A percentile compares a stretch with the other conserved stretches of the same genome.
These are phyloP conservation scores for Drosophila borborema DNA, from an alignment of 2,888 invertebrate genomes.

Conservation along the genomic window DNA sequence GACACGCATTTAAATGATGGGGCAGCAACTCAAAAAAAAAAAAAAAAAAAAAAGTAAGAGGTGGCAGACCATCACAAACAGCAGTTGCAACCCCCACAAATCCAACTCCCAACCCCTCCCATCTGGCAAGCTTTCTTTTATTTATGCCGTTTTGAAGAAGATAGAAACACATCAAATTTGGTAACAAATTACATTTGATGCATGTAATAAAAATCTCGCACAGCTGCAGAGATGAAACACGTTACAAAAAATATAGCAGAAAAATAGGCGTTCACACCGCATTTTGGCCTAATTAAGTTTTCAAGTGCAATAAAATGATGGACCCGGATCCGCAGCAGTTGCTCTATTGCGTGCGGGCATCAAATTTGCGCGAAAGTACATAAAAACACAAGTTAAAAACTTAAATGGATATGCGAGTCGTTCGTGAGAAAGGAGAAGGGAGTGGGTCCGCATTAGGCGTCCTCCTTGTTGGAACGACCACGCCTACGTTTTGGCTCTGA, in stretches of 20 bases:
- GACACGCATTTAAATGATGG: conserved; percentile 73
- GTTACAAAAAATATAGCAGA: conserved; percentile 31
- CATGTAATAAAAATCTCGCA: conserved; percentile 75
- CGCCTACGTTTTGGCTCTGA: conserved; percentile 51
- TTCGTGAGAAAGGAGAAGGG: conserved; percentile 4
- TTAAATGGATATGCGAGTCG: conserved; percentile 70
- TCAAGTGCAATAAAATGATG: conserved; percentile 84
- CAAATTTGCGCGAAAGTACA: conserved; percentile 73
- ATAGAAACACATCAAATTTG: conserved; percentile 83
- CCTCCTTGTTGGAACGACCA: conserved; percentile 45
- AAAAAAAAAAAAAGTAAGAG: conserved; percentile 14
- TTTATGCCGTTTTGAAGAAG: conserved; percentile 72
- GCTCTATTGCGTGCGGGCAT: conserved; percentile 72
- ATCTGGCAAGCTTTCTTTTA: conserved; percentile 60
- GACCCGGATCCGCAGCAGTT: conserved; percentile 52
- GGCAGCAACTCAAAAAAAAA: conserved; percentile 12
- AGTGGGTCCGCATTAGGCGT: conserved; percentile 7
- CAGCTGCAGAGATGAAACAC: conserved; percentile 61
- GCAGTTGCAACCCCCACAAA: conserved; percentile 35
- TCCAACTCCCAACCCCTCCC: conserved; percentile 16
- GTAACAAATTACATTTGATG: conserved; percentile 82
- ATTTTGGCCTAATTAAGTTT: conserved; percentile 84
- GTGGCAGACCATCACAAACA: conserved; percentile 61
- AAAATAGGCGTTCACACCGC: conserved; percentile 73
- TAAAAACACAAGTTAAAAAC: conserved; percentile 79